Percentiles rank a stretch among this genome's conserved stretches.
phyloP scores from a whole-genome alignment of 2,888 invertebrate genomes.

The Cetonia aurata region DNA sequence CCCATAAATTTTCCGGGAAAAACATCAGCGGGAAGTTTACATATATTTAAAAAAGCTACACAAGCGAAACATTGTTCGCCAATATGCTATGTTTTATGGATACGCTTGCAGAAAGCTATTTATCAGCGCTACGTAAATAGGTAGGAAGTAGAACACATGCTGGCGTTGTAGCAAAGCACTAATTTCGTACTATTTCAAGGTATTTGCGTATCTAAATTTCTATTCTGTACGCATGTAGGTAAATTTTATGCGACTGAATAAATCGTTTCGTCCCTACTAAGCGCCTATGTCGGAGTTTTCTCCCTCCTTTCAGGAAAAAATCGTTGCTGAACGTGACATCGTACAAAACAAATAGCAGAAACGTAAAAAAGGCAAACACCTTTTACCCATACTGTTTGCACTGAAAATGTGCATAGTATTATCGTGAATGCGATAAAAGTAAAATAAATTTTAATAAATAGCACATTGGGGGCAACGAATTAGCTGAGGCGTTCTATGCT shows the following conservation, averaged over 20 bases:
- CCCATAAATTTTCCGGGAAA: not conserved
- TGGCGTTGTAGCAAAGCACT: too few relatives aligned
- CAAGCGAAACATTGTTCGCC: not conserved
- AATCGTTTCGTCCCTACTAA: too few relatives aligned
- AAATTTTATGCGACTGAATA: too few relatives aligned
- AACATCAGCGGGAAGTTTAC: conserved; percentile 12
- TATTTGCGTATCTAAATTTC: too few relatives aligned
- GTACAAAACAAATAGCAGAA: not conserved
- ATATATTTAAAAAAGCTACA: conserved; percentile 5
- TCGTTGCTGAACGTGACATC: too few relatives aligned
- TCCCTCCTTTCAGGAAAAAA: too few relatives aligned
- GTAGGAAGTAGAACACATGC: not conserved
- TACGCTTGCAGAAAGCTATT: not conserved
- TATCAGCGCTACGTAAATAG: not conserved
- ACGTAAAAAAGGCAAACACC: not conserved
- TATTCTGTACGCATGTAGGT: too few relatives aligned
- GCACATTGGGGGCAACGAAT: conserved; percentile 17
- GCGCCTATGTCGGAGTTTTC: too few relatives aligned
- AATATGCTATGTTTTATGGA: not conserved
- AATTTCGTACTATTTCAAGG: too few relatives aligned
- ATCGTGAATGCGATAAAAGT: conserved; percentile 20
- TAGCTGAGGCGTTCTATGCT: conserved; percentile 19
- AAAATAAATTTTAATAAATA: conserved; percentile 29
- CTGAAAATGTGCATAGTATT: not conserved
- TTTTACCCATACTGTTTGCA: conserved; percentile 1